Percentiles rank a stretch among this genome's conserved stretches.
phyloP scores from a whole-genome alignment of 2,113 vertebrate species.

The Mus spicilegus region DNA sequence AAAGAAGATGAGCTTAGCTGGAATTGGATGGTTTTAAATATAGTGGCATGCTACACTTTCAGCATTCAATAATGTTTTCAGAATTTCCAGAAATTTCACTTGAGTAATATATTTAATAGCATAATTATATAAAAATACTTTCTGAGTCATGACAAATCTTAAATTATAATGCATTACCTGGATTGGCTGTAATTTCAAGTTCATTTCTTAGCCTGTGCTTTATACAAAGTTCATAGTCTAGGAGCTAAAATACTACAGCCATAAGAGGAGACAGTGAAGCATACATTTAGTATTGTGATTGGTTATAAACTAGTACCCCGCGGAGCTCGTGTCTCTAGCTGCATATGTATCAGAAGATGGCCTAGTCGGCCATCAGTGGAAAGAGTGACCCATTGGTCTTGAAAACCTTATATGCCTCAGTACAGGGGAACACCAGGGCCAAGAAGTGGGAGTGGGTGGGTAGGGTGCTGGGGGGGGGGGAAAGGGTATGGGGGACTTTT shows the following conservation, averaged over 20 bases:
- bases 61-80: neutral
- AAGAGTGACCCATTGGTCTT: too few relatives aligned
- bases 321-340: too few relatives aligned
- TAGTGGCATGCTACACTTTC: neutral
- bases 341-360: too few relatives aligned
- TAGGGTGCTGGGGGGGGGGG: too few relatives aligned
- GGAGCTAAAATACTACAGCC: neutral
- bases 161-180: neutral
- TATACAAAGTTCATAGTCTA: conserved; percentile 24
- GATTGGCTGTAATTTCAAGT: neutral
- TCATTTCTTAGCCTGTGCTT: conserved; percentile 14
- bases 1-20: neutral
- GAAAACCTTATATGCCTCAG: too few relatives aligned
- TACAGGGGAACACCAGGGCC: too few relatives aligned
- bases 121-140: neutral
- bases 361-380: too few relatives aligned
- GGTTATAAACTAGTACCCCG: conserved; percentile 39
- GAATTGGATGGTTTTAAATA: neutral
- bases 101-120: conserved; percentile 9
- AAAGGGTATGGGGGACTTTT: too few relatives aligned
- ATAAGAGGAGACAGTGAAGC: conserved; percentile 20
- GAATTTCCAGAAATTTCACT: conserved; percentile 21
- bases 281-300: conserved; percentile 54
- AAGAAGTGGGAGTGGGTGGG: too few relatives aligned
- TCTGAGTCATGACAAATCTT: neutral